Conservation (phyloP, 2,888 invertebrate species). For the Merodon equestris region DNA sequence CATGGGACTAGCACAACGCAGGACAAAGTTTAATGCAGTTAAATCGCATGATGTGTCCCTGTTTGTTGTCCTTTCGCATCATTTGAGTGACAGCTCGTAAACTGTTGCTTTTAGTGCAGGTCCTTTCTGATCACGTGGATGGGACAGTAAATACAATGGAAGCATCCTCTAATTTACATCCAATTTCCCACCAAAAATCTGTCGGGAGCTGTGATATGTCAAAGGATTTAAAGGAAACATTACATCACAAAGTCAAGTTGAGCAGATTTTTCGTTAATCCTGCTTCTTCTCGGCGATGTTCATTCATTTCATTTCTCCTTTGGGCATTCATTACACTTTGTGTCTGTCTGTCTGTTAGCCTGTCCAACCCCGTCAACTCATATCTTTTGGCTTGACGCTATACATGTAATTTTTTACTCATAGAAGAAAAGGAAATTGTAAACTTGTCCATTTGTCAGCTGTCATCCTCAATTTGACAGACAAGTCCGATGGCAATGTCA, state of each 20-base stretch:
- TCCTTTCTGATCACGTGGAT: too few species aligned
- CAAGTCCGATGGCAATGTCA: constrained; percentile 66
- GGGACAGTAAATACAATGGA: too few species aligned
- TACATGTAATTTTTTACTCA: constrained; percentile 49
- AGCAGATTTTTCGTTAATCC: too few species aligned
- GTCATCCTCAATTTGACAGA: constrained; percentile 67
- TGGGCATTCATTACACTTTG: constrained; percentile 67
- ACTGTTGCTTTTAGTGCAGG: constrained; percentile 44
- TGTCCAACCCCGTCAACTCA: constrained; percentile 45
- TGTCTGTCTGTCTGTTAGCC: constrained; percentile 58
- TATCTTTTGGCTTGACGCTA: not conserved
- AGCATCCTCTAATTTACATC: constrained; percentile 46
- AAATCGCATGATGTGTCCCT: constrained; percentile 53
- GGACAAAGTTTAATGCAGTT: constrained; percentile 63
- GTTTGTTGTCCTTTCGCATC: constrained; percentile 24
- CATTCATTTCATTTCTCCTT: constrained; percentile 43
- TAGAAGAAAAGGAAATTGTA: constrained; percentile 5
- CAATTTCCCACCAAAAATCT: constrained; percentile 41
- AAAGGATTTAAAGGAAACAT: constrained; percentile 34
- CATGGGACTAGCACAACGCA: constrained; percentile 52
- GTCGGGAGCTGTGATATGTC: constrained; percentile 25
- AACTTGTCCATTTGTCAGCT: constrained; percentile 67
- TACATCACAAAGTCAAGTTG: constrained; percentile 59
- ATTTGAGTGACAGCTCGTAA: constrained; percentile 54
- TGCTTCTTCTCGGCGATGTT: too few species aligned